phyloP scores from a whole-genome alignment of 2,888 invertebrate species.

The Trissonchulus latispiculum region DNA sequence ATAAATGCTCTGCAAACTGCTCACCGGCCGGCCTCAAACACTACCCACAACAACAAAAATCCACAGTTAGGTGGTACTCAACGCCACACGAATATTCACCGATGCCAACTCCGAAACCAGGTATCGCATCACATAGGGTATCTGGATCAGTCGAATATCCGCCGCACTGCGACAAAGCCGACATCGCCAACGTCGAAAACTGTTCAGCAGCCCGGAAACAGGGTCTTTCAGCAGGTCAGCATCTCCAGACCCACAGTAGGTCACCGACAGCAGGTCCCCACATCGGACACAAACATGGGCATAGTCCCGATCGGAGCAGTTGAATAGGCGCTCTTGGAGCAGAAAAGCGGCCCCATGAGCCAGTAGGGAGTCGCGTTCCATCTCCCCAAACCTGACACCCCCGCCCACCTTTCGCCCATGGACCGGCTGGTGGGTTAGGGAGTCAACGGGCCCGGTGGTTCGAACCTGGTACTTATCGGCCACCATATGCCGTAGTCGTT shows the following conservation, averaged over 20 bases:
- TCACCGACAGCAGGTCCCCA: constrained; percentile 41
- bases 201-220: constrained; percentile 48
- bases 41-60: too few relatives aligned
- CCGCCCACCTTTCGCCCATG: constrained; percentile 76
- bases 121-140: constrained; percentile 59
- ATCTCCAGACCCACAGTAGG: constrained; percentile 53
- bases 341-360: constrained; percentile 85
- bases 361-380: constrained; percentile 93
- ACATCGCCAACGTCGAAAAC: constrained; percentile 37
- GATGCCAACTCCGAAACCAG: constrained; percentile 78
- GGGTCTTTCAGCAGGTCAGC: constrained; percentile 75
- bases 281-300: constrained; percentile 47
- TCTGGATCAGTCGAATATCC: constrained; percentile 34
- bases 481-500: constrained; percentile 96
- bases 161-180: constrained; percentile 33
- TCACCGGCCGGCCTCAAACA: too few relatives aligned
- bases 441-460: constrained; percentile 82
- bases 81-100: constrained; percentile 81
- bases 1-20: too few relatives aligned
- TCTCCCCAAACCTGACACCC: constrained; percentile 91
- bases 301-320: constrained; percentile 77
- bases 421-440: constrained; percentile 85
- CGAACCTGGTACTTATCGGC: constrained; percentile 98
- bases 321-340: constrained; percentile 80
- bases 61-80: too few relatives aligned